Evolutionary conservation across 2,113 vertebrate species (phyloP), one percentile per base, ranked within the genome.

Genomic region (Ptilonorhynchus violaceus): DNA sequence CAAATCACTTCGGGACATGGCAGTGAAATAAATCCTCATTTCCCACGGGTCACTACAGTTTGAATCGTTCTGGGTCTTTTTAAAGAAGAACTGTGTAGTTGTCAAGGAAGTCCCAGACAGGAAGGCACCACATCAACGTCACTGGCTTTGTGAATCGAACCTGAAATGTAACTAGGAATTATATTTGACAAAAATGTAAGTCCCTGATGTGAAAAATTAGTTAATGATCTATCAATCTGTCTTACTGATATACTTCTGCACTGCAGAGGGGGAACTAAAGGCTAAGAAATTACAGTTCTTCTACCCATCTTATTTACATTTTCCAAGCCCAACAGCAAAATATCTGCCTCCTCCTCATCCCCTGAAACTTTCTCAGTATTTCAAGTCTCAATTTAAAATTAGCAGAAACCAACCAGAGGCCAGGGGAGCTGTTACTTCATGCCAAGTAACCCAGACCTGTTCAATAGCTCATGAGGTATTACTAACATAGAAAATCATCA

Each of bases 101-200:
- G 46, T 7, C 63, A 44, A 44, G 60, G 56, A 79, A 91, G 67
- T 4, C 42, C 14, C 19, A 66, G 62, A 41, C 37, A 62, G 75
- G 72, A 80, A 85, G 10, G 63, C 15, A 16, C 42, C 15, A 25
- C 28, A 58, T 16, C 46, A 76, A 68, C 41, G 2, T 5, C 58
- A 42, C 15, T 21, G 33, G 6, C 27, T 90, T 30, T 28, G 28
- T 24, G 64, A 87, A 50, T 47, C 52, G 63, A 87, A 68, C 31
- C 20, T 72, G 52, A 46, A 31, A 81, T 33, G 11, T 60, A 30
- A 70, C 58, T 72, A 33, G 22, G 73, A 39, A 62, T 10, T 0
- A 3, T 14, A 58, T 10, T 4, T 53, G n/a, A 42, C 15, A 55
- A 59, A 79, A 82, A 58, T 7, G 0, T 1, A 42, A 83, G 3